Evolutionary conservation across 2,888 invertebrate genomes (phyloP).

Genomic region (Phymatocera aterrima): DNA sequence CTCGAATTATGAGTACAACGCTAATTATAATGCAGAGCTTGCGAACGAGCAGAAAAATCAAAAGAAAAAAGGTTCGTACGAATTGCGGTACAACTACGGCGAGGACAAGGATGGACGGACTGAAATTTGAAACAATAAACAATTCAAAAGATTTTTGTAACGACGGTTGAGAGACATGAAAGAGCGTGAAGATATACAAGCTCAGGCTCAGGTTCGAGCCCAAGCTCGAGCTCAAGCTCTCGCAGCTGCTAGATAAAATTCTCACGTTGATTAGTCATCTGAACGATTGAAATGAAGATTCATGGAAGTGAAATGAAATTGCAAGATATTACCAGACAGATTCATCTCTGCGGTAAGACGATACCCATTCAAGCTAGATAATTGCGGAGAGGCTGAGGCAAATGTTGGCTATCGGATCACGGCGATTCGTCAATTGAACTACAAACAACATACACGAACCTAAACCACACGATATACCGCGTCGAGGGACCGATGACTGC

Average conservation of each 20-base stretch:
- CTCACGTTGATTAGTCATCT: background rate
- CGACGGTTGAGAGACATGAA: background rate
- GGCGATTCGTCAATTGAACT: background rate
- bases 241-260: background rate
- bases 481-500: constrained; percentile 7
- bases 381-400: background rate
- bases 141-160: constrained; percentile 46
- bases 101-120: constrained; percentile 44
- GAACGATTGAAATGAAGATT: background rate
- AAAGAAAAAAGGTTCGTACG: constrained; percentile 47
- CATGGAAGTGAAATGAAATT: background rate
- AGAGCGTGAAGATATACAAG: background rate
- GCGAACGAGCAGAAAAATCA: background rate
- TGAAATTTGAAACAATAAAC: constrained; percentile 50
- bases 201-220: background rate
- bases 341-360: background rate
- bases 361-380: background rate
- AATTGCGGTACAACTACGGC: constrained; percentile 49
- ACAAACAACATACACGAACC: background rate
- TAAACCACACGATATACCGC: background rate
- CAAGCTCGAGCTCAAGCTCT: background rate
- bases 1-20: constrained; percentile 42
- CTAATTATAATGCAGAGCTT: constrained; percentile 20
- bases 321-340: background rate
- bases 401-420: background rate